Base-by-base conservation (phyloP, 2,888 invertebrate species). In the Lacanobia wlatinum region DNA sequence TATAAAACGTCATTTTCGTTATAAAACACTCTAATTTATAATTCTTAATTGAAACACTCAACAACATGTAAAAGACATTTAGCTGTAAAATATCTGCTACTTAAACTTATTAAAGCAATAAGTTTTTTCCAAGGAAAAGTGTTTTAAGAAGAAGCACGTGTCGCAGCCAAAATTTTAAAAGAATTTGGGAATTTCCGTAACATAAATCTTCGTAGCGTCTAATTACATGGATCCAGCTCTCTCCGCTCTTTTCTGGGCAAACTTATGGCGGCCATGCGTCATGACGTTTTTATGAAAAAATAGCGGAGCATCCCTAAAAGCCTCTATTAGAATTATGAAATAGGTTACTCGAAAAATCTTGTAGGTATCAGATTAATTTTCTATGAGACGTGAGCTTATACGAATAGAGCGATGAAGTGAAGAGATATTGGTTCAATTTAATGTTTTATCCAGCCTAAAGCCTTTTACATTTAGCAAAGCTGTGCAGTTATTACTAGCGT, bases 201-300 rank as follows among this genome's bases (percentile, higher is more conserved):
- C 93, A 95, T 96, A 95, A 96, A 95, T 95, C 95, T 94, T 92
- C 88, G 82, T 89, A 77, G 89, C 92, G 93, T 95, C 95, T 95
- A 96, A 96, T 95, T 95, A 95, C 93, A 91, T 87, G 90, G 92
- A 93, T 93, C 91, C 93, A 91, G 92, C 90, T 89, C 90, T 90
- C 90, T 92, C 89, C 90, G 91, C 90, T 91, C 90, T 91, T 92
- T 91, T 91, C 92, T 92, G 89, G 84, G 90, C 85, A 93, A 92
- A 94, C 94, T 95, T 94, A 94, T 94, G 92, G 93, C 92, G 89
- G 94, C 90, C 92, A 94, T 95, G 92, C 91, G 92, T 95, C 95
- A 95, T 92, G 88, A 91, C 89, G 92, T 93, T 94, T 92, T 94
- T 94, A 93, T 93, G 91, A 93, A 93, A 92, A 93, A 92, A 92